Evolutionary conservation across 1,140 invertebrate genomes (phyloP), one percentile per base, ranked within the genome.

Genomic region (Bombus difficillimus): DNA sequence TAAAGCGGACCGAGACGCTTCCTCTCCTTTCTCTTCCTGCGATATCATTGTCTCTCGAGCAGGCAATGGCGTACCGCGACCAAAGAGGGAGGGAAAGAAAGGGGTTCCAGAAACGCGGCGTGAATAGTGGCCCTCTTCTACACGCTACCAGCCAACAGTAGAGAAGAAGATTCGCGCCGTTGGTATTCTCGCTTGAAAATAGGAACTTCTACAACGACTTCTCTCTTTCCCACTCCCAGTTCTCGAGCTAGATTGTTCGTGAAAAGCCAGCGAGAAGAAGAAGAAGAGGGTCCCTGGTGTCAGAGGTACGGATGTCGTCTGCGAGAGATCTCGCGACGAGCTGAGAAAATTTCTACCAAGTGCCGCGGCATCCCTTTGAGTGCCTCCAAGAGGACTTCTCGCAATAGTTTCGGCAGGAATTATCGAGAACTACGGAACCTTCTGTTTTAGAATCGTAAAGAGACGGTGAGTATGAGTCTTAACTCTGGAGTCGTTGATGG

Each of bases 21-120:
- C 47, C 47, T 53, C 47, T 53, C 83, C 92, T 89, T 88, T 90
- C 90, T 92, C 88, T 93, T 90, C 90, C 91, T 90, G 92, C 89
- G 95, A 95, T 95, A 95, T 94, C 94, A 95, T 95, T 95, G 95
- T 95, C 93, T 95, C 88, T 32, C 25, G 91, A 85, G 78, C 86
- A 90, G 90, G 88, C 86, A 92, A 87, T 86, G 88, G 85, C 59
- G 86, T 72, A 84, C 78, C 59, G 74, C 72, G 71, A 59, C 37
- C 43, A 68, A 76, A 88, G 86, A 84, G 85, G 88, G 86, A 68
- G 88, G 86, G 84, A 93, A 94, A 94, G 92, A 93, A 94, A 94
- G 92, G 93, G 94, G 93, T 94, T 92, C 91, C 93, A 92, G 64
- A 66, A 86, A 79, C 86, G 86, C 89, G 89, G 89, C 90, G 93